These are phyloP conservation scores for Synergus gifuensis DNA, from an alignment of 2,888 invertebrate species.

Conservation along the genomic window DNA sequence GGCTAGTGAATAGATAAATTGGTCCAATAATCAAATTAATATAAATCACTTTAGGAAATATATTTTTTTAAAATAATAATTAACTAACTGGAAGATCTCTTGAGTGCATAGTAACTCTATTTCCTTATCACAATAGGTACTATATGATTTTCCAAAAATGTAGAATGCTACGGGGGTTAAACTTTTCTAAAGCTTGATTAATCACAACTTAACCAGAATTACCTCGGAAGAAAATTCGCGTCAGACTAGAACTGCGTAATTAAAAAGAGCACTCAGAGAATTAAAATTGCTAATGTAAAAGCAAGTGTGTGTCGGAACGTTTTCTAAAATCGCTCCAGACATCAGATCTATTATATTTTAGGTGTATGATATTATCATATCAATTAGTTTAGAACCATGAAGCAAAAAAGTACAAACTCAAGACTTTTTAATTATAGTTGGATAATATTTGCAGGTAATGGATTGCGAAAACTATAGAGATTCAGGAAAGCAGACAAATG, in stretches of 20 bases:
- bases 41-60: not conserved
- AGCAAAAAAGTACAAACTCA: not conserved
- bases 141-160: not conserved
- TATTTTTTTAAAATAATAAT: too few relatives aligned
- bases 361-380: not conserved
- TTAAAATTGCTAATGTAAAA: slow-evolving; percentile 33
- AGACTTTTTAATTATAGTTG: not conserved
- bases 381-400: not conserved
- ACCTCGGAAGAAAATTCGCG: slow-evolving; percentile 9
- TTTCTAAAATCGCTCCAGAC: not conserved
- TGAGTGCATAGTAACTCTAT: too few relatives aligned
- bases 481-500: not conserved
- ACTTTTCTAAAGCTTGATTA: slow-evolving; percentile 14
- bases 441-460: slow-evolving; percentile 6
- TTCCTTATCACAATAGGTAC: not conserved
- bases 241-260: slow-evolving; percentile 12
- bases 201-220: slow-evolving; percentile 31
- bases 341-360: not conserved
- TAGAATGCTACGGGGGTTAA: not conserved
- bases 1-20: not conserved
- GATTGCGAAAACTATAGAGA: slow-evolving; percentile 12
- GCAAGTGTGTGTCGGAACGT: slow-evolving; percentile 1
- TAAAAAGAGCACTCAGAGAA: slow-evolving; percentile 37
- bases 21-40: not conserved
- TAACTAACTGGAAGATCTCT: too few relatives aligned